Conservation (phyloP, 2,888 invertebrate species). For the Bugula neritina region DNA sequence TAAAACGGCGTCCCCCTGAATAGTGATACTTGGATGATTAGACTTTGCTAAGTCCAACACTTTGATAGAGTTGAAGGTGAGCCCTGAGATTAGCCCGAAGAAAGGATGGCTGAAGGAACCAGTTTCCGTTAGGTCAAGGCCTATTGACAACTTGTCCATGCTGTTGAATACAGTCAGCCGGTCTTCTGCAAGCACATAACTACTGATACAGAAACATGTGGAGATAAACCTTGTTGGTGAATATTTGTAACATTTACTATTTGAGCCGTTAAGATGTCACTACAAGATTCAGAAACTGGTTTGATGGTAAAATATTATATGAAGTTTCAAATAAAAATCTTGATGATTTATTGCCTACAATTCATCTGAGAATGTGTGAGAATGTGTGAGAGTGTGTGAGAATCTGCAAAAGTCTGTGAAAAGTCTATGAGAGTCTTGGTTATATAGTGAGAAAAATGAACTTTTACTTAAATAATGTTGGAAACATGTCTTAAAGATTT, state of each 20-base stretch:
- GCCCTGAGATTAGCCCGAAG: conserved; percentile 57
- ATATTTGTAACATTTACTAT: no score
- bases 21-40: conserved; percentile 69
- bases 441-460: no score
- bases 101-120: conserved; percentile 27
- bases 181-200: conserved; percentile 61
- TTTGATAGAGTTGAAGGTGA: conserved; percentile 78
- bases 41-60: conserved; percentile 75
- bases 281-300: neutral
- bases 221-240: no score
- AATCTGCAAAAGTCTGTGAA: no score
- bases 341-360: no score
- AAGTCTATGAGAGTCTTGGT: no score
- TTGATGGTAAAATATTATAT: neutral
- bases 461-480: no score
- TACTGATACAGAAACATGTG: neutral
- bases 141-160: conserved; percentile 80
- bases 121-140: conserved; percentile 61
- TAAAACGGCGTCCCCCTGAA: conserved; percentile 66
- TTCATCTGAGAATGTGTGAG: no score
- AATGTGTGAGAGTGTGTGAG: no score
- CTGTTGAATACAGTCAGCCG: conserved; percentile 83
- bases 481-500: no score
- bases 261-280: neutral
- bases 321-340: no score